A percentile compares a stretch with the other conserved stretches of the same genome.
Evolutionary conservation across 2,888 invertebrate genomes (phyloP).

Genomic region (Drosophila imparisetae): DNA sequence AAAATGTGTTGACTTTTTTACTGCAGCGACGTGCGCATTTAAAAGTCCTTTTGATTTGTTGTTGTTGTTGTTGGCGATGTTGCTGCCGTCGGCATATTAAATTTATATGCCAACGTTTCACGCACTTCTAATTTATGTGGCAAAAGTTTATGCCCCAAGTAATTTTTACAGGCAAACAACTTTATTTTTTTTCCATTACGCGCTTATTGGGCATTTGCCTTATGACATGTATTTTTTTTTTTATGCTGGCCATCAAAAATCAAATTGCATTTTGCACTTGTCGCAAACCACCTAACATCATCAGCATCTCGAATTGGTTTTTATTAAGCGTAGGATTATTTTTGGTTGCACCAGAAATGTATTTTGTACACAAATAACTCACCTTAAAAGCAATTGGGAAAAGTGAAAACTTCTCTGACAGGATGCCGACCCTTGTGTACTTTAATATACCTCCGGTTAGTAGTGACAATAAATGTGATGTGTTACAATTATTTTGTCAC

Average conservation of each 20-base stretch:
- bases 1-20: conserved; percentile 78
- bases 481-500: background rate
- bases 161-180: conserved; percentile 63
- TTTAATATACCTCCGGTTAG: background rate
- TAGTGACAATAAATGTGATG: background rate
- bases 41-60: conserved; percentile 73
- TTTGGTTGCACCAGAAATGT: conserved; percentile 16
- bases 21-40: conserved; percentile 73
- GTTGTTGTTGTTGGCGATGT: conserved; percentile 26
- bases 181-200: conserved; percentile 67
- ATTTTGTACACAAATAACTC: conserved; percentile 8
- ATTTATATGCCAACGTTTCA: conserved; percentile 75
- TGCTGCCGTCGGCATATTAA: conserved; percentile 64
- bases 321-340: background rate
- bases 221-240: conserved; percentile 52
- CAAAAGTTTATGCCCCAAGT: conserved; percentile 74
- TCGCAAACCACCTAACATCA: conserved; percentile 36
- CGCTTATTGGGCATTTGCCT: conserved; percentile 50
- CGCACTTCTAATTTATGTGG: conserved; percentile 78
- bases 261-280: conserved; percentile 60
- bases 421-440: background rate
- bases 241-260: conserved; percentile 52
- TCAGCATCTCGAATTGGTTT: conserved; percentile 2
- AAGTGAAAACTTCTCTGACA: conserved; percentile 7
- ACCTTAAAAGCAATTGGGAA: conserved; percentile 3